A percentile compares a stretch with the other conserved stretches of the same genome.
phyloP scores from a whole-genome alignment of 2,888 invertebrate species.

The Torymus aiolomorphi region DNA sequence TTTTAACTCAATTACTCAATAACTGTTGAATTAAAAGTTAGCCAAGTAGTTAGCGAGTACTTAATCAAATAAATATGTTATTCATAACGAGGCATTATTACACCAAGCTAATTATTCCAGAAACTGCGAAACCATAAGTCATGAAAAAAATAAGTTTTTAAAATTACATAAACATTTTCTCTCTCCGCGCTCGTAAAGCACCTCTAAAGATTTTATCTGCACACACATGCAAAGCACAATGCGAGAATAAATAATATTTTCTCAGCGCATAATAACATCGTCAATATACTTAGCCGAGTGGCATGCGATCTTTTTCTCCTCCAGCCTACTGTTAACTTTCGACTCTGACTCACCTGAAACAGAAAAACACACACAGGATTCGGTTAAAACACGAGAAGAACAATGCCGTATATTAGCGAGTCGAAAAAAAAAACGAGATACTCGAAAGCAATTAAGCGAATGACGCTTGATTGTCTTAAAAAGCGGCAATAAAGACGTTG shows the following conservation, averaged over 20 bases:
- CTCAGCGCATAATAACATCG: slow-evolving; percentile 9
- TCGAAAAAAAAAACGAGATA: not conserved
- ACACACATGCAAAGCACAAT: slow-evolving; percentile 6
- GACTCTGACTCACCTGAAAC: slow-evolving; percentile 50
- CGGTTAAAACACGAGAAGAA: not conserved
- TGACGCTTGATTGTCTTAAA: slow-evolving; percentile 8
- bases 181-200: slow-evolving; percentile 10
- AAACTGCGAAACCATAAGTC: too few species aligned
- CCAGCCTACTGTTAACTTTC: slow-evolving; percentile 6
- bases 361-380: slow-evolving; percentile 23
- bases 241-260: slow-evolving; percentile 32
- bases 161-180: slow-evolving; percentile 7
- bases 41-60: too few species aligned
- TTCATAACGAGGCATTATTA: too few species aligned
- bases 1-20: too few species aligned
- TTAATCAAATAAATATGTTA: too few species aligned
- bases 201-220: slow-evolving; percentile 25
- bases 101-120: too few species aligned
- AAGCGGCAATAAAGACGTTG: not conserved
- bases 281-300: slow-evolving; percentile 1
- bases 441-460: slow-evolving; percentile 7
- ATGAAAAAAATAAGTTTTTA: not conserved
- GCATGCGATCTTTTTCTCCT: slow-evolving; percentile 7
- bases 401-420: not conserved
- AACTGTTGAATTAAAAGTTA: too few species aligned